phyloP scores from a whole-genome alignment of 2,888 invertebrate genomes.

The Ophion slaviceki region DNA sequence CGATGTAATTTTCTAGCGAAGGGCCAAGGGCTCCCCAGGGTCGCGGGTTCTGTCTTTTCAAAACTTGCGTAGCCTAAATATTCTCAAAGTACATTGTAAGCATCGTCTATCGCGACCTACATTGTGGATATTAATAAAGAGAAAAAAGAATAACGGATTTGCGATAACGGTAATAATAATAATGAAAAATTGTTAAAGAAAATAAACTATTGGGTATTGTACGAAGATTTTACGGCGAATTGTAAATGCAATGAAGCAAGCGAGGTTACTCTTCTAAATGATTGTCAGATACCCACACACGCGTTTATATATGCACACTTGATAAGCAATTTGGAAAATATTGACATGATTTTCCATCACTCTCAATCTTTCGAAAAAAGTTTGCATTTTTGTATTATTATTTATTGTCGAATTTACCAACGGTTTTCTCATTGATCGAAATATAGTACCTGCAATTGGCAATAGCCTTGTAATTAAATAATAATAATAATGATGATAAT shows the following conservation, averaged over 20 bases:
- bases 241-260: conserved; percentile 56
- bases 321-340: conserved; percentile 54
- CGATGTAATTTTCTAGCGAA: conserved; percentile 34
- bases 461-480: conserved; percentile 60
- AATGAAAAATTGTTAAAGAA: conserved; percentile 70
- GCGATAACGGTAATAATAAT: conserved; percentile 14
- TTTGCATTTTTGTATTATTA: conserved; percentile 62
- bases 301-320: neutral
- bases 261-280: conserved; percentile 26
- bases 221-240: conserved; percentile 53
- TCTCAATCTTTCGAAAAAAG: conserved; percentile 34
- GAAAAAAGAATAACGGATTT: conserved; percentile 2
- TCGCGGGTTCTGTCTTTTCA: conserved; percentile 27
- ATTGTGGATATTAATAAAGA: conserved; percentile 64
- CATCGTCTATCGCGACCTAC: conserved; percentile 65
- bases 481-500: conserved; percentile 44
- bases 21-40: conserved; percentile 37
- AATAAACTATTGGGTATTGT: conserved; percentile 77
- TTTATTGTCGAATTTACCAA: conserved; percentile 41
- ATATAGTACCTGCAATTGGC: conserved; percentile 75
- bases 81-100: conserved; percentile 64
- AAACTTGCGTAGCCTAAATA: conserved; percentile 62
- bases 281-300: conserved; percentile 4
- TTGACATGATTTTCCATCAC: conserved; percentile 32
- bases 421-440: conserved; percentile 65